Conservation (phyloP, 2,888 invertebrate genomes). For the Pristionchus maxplancki region DNA sequence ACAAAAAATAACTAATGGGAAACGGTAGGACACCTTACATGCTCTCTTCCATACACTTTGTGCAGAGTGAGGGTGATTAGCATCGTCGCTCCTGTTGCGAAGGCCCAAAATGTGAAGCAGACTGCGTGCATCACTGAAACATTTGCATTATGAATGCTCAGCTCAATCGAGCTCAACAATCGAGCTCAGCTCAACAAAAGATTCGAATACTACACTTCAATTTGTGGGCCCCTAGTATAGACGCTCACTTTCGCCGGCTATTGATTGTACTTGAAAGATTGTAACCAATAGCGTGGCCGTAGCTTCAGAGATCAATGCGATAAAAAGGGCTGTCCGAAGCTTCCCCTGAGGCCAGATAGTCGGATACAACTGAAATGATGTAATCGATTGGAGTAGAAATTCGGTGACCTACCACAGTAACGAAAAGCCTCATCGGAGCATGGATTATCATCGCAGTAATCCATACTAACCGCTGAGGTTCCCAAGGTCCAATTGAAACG, state of each 20-base stretch:
- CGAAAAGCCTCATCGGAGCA: not conserved
- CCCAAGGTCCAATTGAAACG: constrained; percentile 2
- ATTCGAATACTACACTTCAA: too few relatives aligned
- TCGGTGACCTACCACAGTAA: not conserved
- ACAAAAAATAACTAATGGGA: not conserved
- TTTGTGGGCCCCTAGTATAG: too few relatives aligned
- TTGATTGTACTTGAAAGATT: not conserved
- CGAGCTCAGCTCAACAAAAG: too few relatives aligned
- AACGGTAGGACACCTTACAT: not conserved
- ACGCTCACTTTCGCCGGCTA: not conserved
- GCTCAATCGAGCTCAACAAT: too few relatives aligned
- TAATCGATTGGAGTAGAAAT: not conserved
- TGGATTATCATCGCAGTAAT: not conserved
- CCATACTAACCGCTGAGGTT: not conserved
- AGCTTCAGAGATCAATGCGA: not conserved
- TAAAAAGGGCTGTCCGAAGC: not conserved
- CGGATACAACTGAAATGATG: not conserved
- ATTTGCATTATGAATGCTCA: too few relatives aligned
- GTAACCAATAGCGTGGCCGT: not conserved
- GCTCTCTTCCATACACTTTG: not conserved
- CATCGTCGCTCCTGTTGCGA: not conserved
- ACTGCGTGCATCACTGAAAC: not conserved
- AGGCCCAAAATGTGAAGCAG: not conserved
- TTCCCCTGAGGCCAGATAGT: not conserved
- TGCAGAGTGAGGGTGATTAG: not conserved